Evolutionary conservation across 2,888 invertebrate species (phyloP).

Genomic region (Drosophila anceps): DNA sequence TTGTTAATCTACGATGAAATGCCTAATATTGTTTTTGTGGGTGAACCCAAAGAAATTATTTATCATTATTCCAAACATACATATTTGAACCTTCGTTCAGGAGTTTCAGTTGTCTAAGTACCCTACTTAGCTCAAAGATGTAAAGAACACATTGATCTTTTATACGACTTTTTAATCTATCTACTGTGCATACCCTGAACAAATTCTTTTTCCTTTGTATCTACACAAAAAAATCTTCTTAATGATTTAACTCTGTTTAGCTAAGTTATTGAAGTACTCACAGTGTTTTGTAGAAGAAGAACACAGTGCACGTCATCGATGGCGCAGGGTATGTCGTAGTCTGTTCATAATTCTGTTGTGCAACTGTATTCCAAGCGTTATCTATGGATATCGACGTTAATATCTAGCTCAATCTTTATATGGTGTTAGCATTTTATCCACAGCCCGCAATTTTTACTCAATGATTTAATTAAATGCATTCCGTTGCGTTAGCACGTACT

Average conservation of each 20-base stretch:
- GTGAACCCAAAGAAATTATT: conserved; percentile 7
- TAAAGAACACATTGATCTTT: not conserved
- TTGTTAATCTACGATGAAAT: conserved; percentile 1
- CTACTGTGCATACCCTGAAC: not conserved
- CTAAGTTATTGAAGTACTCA: not conserved
- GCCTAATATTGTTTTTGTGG: not conserved
- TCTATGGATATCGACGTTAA: not conserved
- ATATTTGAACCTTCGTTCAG: not conserved
- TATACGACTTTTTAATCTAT: not conserved
- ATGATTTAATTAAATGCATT: conserved; percentile 71
- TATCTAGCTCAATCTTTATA: conserved; percentile 6
- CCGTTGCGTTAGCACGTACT: conserved; percentile 67
- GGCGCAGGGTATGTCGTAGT: not conserved
- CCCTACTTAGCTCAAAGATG: not conserved
- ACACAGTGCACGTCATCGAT: not conserved
- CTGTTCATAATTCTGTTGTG: not conserved
- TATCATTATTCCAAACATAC: not conserved
- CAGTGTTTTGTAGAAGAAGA: not conserved
- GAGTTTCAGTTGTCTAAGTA: not conserved
- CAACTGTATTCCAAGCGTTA: not conserved
- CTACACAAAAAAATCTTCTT: not conserved
- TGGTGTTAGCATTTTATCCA: conserved; percentile 2
- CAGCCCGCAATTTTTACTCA: conserved; percentile 20
- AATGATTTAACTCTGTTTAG: not conserved
- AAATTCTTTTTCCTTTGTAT: not conserved